These are phyloP conservation scores for Salvelinus sp. DNA, from an alignment of 2,113 vertebrate species.

Conservation along the genomic window DNA sequence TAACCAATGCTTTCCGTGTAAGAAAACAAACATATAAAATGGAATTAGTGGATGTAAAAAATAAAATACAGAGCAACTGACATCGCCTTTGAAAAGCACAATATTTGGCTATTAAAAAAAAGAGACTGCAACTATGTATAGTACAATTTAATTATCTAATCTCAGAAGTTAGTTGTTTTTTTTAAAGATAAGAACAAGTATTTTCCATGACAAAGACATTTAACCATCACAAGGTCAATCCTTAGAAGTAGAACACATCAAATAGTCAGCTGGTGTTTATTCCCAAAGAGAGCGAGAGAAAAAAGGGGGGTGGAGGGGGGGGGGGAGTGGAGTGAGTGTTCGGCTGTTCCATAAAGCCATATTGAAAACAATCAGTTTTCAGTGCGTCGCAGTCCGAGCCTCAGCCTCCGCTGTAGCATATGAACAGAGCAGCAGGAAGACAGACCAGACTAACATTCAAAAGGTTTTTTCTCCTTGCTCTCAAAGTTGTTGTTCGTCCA, in stretches of 20 bases:
- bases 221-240: constrained; percentile 1
- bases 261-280: constrained; percentile 26
- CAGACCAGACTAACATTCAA: constrained; percentile 58
- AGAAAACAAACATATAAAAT: constrained; percentile 8
- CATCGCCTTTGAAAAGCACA: constrained; percentile 7
- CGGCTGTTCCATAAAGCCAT: constrained; percentile 50
- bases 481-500: not conserved
- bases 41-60: constrained; percentile 23
- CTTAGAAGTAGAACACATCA: constrained; percentile 1
- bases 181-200: not conserved
- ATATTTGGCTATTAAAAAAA: constrained; percentile 28
- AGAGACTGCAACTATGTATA: constrained; percentile 21
- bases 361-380: constrained; percentile 42
- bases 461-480: not conserved
- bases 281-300: constrained; percentile 5
- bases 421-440: constrained; percentile 43
- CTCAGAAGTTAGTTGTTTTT: constrained; percentile 25
- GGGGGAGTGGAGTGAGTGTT: not conserved
- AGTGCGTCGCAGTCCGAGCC: constrained; percentile 57
- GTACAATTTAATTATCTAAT: constrained; percentile 51
- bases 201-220: constrained; percentile 41
- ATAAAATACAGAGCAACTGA: constrained; percentile 14
- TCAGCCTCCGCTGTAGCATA: constrained; percentile 34
- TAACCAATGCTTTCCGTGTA: constrained; percentile 31
- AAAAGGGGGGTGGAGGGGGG: not conserved